Base-by-base conservation (phyloP, 2,113 vertebrate genomes). In the Malurus cyaneus region DNA sequence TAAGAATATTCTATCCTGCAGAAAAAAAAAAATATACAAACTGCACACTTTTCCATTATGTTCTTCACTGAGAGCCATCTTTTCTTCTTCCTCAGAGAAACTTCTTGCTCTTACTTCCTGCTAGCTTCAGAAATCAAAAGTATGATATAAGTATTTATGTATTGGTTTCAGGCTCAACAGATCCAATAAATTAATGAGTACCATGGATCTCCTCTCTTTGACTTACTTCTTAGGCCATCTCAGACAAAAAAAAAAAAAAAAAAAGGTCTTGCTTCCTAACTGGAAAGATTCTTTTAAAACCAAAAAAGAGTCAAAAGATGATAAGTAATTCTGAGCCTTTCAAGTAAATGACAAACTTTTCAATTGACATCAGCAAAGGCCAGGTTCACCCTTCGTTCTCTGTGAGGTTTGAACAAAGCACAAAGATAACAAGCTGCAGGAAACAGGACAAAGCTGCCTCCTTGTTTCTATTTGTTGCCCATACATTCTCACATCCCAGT, bases 401-500 rank as follows among this genome's bases (percentile, higher is more conserved):
- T 94, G 29, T 83, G 65, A 74, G 36, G 6, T 71, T 70, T 90
- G 65, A 78, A 84, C 62, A 95, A 80, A 90, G 31, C 18, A 13
- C 54, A 52, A 92, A 62, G 39, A 86, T 83, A 93, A 73, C 42
- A 83, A 95, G 49, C 39, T 72, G 32, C 12, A 54, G 20, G 39
- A 77, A 86, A 50, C 29, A 83, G 44, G 4, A 36, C 29, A 67
- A 15, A n/a, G 41, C 52, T 82, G 18, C 24, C 7, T 86, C 32
- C 47, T 57, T 72, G 18, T 25, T 46, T 88, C 23, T 72, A 5
- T 91, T 77, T 88, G 73, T 91, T 12, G 2, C 20, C 54, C 25
- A 20, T 66, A 34, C 0, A 0, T 87, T 92, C 24, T 32, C 16
- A 39, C 0, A 0, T 65, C 31, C 29, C 34, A 42, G 1, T 0